Conservation (phyloP, 2,797 vertebrate genomes). For the Alca torda region DNA sequence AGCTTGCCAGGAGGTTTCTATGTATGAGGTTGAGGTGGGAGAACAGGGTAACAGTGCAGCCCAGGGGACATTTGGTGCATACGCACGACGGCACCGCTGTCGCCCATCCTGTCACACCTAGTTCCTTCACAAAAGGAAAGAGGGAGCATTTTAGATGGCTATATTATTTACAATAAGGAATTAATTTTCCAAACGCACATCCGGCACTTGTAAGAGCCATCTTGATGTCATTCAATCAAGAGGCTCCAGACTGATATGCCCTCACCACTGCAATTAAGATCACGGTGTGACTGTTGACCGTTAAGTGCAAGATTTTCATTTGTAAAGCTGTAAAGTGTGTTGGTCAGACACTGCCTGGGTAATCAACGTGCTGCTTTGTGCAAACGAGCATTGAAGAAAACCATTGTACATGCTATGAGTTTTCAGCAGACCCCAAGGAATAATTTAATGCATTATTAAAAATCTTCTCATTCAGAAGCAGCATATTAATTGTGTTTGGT, state of each 20-base stretch:
- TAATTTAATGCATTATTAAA: constrained; percentile 47
- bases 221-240: neutral
- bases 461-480: neutral
- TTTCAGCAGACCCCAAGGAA: constrained; percentile 8
- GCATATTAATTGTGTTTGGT: constrained; percentile 23
- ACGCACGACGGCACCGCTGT: rapidly evolving
- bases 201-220: neutral
- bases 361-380: neutral
- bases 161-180: neutral
- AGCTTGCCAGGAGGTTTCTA: neutral
- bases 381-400: neutral
- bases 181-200: neutral
- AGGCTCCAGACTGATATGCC: neutral
- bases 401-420: neutral
- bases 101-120: neutral
- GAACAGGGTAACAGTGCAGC: neutral
- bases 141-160: neutral
- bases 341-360: neutral
- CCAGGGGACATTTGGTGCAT: neutral
- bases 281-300: neutral
- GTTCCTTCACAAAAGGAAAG: neutral
- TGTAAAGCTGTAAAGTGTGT: neutral
- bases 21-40: neutral
- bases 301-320: neutral
- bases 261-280: neutral